Evolutionary conservation across 1,140 invertebrate genomes (phyloP).

Genomic region (Zophobas morio): DNA sequence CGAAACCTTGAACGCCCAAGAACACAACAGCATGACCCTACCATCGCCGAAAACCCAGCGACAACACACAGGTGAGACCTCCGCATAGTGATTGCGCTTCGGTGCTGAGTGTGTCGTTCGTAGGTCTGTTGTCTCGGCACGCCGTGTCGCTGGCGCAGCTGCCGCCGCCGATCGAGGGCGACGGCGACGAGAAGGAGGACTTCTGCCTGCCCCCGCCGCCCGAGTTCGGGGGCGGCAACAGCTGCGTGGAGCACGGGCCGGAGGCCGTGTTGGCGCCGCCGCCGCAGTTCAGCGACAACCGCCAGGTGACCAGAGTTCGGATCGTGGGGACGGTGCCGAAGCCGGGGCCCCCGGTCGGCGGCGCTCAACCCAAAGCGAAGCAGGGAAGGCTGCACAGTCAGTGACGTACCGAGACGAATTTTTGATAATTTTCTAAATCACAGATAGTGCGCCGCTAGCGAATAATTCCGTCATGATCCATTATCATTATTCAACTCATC

Average conservation of each 20-base stretch:
- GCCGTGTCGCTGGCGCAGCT: constrained; percentile 85
- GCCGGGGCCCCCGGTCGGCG: constrained; percentile 59
- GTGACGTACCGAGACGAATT: constrained; percentile 61
- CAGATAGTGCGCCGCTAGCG: constrained; percentile 25
- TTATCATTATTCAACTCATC: constrained; percentile 48
- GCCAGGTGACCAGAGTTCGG: constrained; percentile 74
- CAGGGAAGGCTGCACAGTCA: constrained; percentile 71
- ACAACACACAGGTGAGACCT: constrained; percentile 57
- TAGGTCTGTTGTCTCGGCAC: constrained; percentile 74
- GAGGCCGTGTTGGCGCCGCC: constrained; percentile 77
- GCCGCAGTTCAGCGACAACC: constrained; percentile 79
- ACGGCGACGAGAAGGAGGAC: constrained; percentile 78
- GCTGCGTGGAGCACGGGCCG: constrained; percentile 65
- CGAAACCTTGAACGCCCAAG: constrained; percentile 64
- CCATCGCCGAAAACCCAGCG: constrained; percentile 57
- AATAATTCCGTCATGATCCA: constrained; percentile 51
- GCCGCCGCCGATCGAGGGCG: constrained; percentile 85
- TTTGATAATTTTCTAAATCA: constrained; percentile 21
- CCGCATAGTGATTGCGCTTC: not conserved
- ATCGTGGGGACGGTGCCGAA: constrained; percentile 88
- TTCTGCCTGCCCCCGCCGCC: constrained; percentile 85
- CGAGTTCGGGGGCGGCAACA: constrained; percentile 75
- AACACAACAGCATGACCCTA: constrained; percentile 63
- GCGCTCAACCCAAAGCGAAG: constrained; percentile 69
- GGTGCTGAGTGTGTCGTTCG: constrained; percentile 15